These are phyloP conservation scores for Cryptocheilus praepositus DNA, from an alignment of 2,888 invertebrate genomes.

Conservation along the genomic window DNA sequence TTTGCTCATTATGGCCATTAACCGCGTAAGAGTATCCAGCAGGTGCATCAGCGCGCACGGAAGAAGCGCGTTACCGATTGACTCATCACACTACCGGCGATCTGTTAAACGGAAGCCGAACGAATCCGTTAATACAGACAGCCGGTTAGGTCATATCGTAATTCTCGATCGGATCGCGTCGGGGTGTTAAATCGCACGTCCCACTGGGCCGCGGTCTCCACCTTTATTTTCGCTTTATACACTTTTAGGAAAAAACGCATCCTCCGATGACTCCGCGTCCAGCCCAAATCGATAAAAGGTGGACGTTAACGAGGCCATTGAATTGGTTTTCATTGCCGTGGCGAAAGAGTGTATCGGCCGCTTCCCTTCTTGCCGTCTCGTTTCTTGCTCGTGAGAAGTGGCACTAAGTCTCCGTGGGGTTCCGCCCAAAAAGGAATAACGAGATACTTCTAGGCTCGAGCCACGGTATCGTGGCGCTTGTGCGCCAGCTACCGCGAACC, in stretches of 20 bases:
- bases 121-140: constrained; percentile 46
- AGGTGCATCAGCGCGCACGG: neutral
- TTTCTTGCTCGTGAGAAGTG: constrained; percentile 38
- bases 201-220: neutral
- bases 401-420: constrained; percentile 38
- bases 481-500: no score
- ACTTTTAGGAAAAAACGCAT: constrained; percentile 19
- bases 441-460: constrained; percentile 22
- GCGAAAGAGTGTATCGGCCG: constrained; percentile 55
- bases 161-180: constrained; percentile 41
- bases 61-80: constrained; percentile 29
- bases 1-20: neutral
- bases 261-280: constrained; percentile 50
- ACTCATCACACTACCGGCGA: constrained; percentile 44
- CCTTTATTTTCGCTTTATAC: neutral
- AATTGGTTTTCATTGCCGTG: constrained; percentile 64
- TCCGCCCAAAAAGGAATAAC: constrained; percentile 50
- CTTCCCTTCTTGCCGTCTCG: constrained; percentile 10
- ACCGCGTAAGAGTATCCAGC: neutral
- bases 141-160: constrained; percentile 38
- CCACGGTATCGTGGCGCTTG: constrained; percentile 8
- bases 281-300: constrained; percentile 66
- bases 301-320: constrained; percentile 71
- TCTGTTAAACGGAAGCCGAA: constrained; percentile 42
- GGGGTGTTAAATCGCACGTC: constrained; percentile 45